Evolutionary conservation across 2,797 vertebrate species (phyloP).

Genomic region (Tapirus indicus): DNA sequence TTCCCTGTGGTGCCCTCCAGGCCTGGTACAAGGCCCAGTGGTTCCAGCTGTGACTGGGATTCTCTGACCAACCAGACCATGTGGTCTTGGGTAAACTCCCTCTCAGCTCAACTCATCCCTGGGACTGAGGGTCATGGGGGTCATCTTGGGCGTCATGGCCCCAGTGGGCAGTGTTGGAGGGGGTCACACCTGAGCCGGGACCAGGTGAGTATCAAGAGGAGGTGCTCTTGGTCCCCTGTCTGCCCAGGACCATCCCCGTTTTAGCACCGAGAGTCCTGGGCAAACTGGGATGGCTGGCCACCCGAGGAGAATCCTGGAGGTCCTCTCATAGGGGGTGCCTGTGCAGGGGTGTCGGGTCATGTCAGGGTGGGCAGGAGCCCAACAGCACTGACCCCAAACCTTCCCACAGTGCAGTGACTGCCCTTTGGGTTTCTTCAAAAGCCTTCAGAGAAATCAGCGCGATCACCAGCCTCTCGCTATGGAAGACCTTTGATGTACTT

Average conservation of each 20-base stretch:
- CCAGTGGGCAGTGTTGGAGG: background rate
- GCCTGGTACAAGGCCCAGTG: background rate
- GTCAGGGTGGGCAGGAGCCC: background rate
- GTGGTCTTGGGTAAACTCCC: background rate
- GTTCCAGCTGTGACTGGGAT: background rate
- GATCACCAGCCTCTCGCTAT: background rate
- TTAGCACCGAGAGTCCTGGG: background rate
- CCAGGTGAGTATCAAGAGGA: background rate
- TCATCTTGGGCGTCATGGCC: background rate
- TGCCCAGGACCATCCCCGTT: background rate
- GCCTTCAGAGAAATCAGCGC: background rate
- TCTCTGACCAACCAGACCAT: background rate
- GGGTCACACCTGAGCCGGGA: background rate
- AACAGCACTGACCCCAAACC: background rate
- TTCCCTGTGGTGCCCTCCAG: no score
- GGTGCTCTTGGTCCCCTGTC: background rate
- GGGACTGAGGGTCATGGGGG: no score
- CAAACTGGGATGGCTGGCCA: background rate
- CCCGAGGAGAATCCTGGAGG: background rate
- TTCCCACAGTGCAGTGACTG: fast-evolving
- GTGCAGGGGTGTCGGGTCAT: background rate
- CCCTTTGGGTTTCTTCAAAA: background rate
- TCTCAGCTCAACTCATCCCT: background rate
- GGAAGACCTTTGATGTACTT: background rate
- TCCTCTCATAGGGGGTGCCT: background rate